Conservation (phyloP, 2,888 invertebrate species). For the Steinernema scapterisci region DNA sequence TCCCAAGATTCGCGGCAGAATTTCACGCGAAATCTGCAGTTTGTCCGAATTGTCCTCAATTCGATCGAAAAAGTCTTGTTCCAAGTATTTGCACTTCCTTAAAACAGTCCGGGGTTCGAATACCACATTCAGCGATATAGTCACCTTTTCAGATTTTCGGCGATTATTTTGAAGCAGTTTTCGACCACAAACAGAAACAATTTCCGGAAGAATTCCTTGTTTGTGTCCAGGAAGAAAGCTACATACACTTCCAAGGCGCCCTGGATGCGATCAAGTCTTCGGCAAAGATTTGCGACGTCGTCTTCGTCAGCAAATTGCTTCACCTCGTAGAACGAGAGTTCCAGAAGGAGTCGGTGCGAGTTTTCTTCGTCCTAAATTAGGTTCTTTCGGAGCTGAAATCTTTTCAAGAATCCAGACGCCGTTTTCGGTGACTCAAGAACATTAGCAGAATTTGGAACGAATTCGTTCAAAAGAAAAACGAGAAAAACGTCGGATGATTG, state of each 20-base stretch:
- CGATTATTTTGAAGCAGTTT: conserved; percentile 42
- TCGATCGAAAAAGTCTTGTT: conserved; percentile 34
- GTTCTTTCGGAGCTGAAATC: not conserved
- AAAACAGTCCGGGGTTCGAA: conserved; percentile 27
- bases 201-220: conserved; percentile 48
- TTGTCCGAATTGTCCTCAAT: conserved; percentile 37
- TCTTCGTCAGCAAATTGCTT: conserved; percentile 38
- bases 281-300: conserved; percentile 30
- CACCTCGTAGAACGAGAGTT: conserved; percentile 44
- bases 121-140: conserved; percentile 19
- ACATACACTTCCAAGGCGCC: conserved; percentile 34
- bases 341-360: conserved; percentile 37
- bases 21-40: conserved; percentile 12
- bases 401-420: too few relatives aligned
- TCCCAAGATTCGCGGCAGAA: conserved; percentile 38
- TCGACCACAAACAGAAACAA: conserved; percentile 42
- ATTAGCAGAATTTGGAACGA: too few relatives aligned
- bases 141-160: conserved; percentile 37
- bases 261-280: conserved; percentile 37
- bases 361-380: conserved; percentile 38
- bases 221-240: conserved; percentile 4
- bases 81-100: conserved; percentile 29
- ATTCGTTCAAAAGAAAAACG: not conserved
- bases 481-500: not conserved
- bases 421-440: too few relatives aligned